Base-by-base conservation (phyloP, 1,140 invertebrate genomes). In the Philopotamus ludificatus region DNA sequence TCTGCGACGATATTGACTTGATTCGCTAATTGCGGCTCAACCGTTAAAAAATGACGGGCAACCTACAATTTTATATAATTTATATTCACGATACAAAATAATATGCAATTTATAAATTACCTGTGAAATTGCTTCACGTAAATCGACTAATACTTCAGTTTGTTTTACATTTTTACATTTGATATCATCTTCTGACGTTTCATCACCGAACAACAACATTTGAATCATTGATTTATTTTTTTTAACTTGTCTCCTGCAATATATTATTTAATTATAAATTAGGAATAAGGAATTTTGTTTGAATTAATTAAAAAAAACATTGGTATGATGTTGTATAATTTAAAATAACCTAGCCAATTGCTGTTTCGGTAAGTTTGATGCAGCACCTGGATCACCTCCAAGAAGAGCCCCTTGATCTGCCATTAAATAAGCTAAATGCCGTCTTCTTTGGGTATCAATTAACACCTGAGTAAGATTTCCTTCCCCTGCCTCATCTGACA, bases 111-210 rank as follows among this genome's bases (percentile, higher is more conserved):
- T 26, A 26, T 22, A 25, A 12, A 25, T 59, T 63, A 84, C 82
- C 63, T 89, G 87, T 61, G 91, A 77, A 57, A 99, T 95, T n/a
- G 95, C 92, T 82, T 99, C 96, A 66, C 96, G 84, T 10, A 99
- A 81, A 81, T 99, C 95, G 0, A 99, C 95, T 49, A 99, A 80
- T 72, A 98, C 90, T 84, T 95, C 93, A 75, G 84, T 83, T 81
- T 99, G 97, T 64, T 93, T 87, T 59, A 99, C 93, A 83, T 99
- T 99, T 81, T 99, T 99, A 59, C 89, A 93, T 76, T 95, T 94
- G 18, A 91, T 83, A 76, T 95, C 93, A 71, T 94, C 91, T 75
- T 87, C 87, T 64, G 81, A 82, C 59, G 82, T 83, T 23, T 80
- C 81, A 73, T 88, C 86, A 47, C 93, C 92, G 82, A 97, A 97